Evolutionary conservation across 2,113 vertebrate genomes (phyloP), one percentile per base, ranked within the genome.

Genomic region (crab-eating macaque (Macaca fascicularis)): DNA sequence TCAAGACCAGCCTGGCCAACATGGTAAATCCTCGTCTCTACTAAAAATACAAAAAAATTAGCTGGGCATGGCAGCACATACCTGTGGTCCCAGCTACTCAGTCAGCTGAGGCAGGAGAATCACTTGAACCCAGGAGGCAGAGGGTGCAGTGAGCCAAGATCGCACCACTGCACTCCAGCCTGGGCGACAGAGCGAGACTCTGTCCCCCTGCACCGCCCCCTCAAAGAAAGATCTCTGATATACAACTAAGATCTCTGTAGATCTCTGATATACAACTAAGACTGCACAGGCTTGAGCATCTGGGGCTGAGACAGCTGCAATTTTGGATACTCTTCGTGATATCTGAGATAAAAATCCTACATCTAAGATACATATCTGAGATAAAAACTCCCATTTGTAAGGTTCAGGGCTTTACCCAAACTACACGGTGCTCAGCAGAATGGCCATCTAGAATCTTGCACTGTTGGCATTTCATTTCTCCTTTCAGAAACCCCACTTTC

Each of bases 401-500:
- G 67, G 52, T 23, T 64, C 0, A 0, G 32, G 38, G 27, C 1
- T 30, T 80, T 40, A 9, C 4, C 22, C 57, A 87, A 40, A 55
- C n/a, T 38, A 13, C 0, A 2, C 0, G 11, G 45, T 0, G 10
- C 61, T 40, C 35, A 6, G 16, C 48, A 80, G 32, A 64, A 1
- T 22, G 22, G 6, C 10, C 13, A 25, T 78, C 27, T 19, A 86
- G 69, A 92, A 38, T 22, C 59, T 35, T 64, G n/a, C n/a, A 64
- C 48, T 72, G 50, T 8, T 45, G 30, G 48, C 2, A 20, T 50
- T 57, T 80, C 17, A 50, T 32, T 52, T 22, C 32, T 88, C 50
- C 23, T 82, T 86, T 79, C 78, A 90, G 20, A 96, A 87, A 86
- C 69, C n/a, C 78, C 22, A 32, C 35, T 78, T 91, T 16, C 35